Evolutionary conservation across 2,797 vertebrate genomes (phyloP), one percentile per base, ranked within the genome.

Genomic region (Gallinago nigripennis): DNA sequence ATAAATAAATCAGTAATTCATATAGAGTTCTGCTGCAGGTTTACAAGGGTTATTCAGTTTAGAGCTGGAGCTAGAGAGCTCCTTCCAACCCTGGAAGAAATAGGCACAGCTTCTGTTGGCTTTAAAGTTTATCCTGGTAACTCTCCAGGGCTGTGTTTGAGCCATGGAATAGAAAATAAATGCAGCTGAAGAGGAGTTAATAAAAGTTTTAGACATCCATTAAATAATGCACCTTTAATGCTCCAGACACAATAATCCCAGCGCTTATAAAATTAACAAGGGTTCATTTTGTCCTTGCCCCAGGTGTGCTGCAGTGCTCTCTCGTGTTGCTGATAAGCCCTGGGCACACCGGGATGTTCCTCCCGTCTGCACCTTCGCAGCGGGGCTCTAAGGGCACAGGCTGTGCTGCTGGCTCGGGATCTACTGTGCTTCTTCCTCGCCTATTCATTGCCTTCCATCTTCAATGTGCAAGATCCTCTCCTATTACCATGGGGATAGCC

Each of bases 401-500:
- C 45, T 85, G 80, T 94, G 93, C 96, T 87, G 90, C 77, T 88
- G 65, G 95, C 85, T 95, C 68, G 90, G 93, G 90, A 87, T n/a
- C 76, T 85, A 66, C 75, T 79, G 65, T 89, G 82, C 83, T 88
- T 82, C 83, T 77, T 95, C 77, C 89, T 96, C 80, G 69, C 95
- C 96, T 96, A 78, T 92, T 98, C 69, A 53, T 82, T 88, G 45
- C 54, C 94, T 88, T 93, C 68, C 61, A 45, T 82, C 45, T 90
- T 92, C 45, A 81, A 68, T 46, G 86, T 63, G 84, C 53, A 72
- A 41, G 51, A 64, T 86, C 84, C 88, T 85, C 86, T 94, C 20
- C 72, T 86, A 96, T 96, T 94, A 79, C 96, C 84, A 95, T 94
- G 93, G 94, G 86, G 60, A 96, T 89, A 91, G 43, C 79, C 86